phyloP scores from a whole-genome alignment of 2,797 vertebrate species.

The Carduelis carduelis region DNA sequence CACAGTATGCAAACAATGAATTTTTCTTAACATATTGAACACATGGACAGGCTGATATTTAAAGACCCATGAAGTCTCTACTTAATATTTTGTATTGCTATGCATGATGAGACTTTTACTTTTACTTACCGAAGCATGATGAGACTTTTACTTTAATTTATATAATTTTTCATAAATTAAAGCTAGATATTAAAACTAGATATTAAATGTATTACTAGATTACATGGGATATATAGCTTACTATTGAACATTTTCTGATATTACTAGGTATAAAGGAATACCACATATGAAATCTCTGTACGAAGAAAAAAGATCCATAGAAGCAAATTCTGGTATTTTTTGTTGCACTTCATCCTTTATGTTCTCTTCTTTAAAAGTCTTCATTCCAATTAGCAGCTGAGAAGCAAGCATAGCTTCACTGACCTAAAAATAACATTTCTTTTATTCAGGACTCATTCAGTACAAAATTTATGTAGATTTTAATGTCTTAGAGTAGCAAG shows the following conservation, averaged over 20 bases:
- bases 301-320: constrained; percentile 71
- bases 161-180: background rate
- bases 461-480: background rate
- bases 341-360: constrained; percentile 11
- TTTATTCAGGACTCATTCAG: background rate
- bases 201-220: background rate
- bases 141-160: background rate
- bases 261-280: constrained; percentile 49
- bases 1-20: background rate
- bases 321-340: constrained; percentile 72
- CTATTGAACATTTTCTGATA: background rate
- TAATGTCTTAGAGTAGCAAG: background rate
- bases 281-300: constrained; percentile 75
- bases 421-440: constrained; percentile 66
- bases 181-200: background rate
- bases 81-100: background rate
- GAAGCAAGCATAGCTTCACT: constrained; percentile 62
- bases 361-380: constrained; percentile 30
- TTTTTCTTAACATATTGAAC: background rate
- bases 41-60: background rate
- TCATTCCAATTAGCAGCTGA: constrained; percentile 70
- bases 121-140: background rate
- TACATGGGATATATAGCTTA: background rate
- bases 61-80: background rate
- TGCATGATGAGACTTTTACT: background rate